Evolutionary conservation across 2,113 vertebrate species (phyloP), one percentile per base, ranked within the genome.

Genomic region (Scophthalmus maximus): DNA sequence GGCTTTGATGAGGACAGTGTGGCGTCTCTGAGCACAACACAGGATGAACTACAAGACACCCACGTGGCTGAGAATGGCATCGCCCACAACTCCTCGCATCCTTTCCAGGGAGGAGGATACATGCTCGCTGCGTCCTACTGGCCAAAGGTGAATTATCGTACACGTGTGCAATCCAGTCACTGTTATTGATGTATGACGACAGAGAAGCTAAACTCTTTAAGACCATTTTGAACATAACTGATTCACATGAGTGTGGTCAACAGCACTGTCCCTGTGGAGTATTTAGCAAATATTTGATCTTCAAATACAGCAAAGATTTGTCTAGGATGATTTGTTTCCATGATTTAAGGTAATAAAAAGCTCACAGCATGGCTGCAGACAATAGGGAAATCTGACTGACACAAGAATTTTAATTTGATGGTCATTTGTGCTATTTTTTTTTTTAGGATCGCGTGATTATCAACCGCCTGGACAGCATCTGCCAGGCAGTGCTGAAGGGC

Each of bases 401-500:
- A 2, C 30, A 56, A 8, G 14, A 8, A 26, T 22, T 68, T 59
- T 2, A 56, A 22, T 27, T 38, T 51, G 6, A 36, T 46, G 44
- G 18, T 66, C 15, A 0, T 32, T 14, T 55, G 29, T 69, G 22
- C 32, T 34, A 14, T 50, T 70, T 9, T 42, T 60, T 49, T 11
- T 57, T 64, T 25, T 29, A 99, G 98, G 98, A 99, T 86, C 96
- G 98, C 0, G 96, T 98, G 58, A 99, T 99, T 92, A 99, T 99
- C 87, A 99, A 99, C 88, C 93, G 98, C 3, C 89, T 99, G 81
- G 98, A 99, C 91, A 98, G 96, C 81, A 97, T 99, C 91, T 99
- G 98, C 94, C 98, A 99, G 84, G 97, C 95, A 5, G 95, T 99
- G 83, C 88, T 99, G 75, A 99, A 99, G 91, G 98, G 98, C 58